Evolutionary conservation across 2,113 vertebrate genomes (phyloP).

Genomic region (Ptilorrhoa leucosticta): DNA sequence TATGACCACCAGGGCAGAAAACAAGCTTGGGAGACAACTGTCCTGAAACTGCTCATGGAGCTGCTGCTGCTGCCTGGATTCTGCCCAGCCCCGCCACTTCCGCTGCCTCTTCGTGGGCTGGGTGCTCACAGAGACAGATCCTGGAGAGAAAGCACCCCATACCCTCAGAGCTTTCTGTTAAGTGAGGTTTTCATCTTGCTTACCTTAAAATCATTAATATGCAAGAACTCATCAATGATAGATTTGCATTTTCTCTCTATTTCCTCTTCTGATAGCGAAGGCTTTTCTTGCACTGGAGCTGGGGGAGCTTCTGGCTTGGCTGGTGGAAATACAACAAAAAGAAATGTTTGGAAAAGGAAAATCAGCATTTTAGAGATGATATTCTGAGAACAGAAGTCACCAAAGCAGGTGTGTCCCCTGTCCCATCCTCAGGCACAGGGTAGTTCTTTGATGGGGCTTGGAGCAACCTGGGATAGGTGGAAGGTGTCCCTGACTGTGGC

Average conservation of each 20-base stretch:
- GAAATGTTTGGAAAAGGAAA: not conserved
- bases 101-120: not conserved
- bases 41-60: not conserved
- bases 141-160: not conserved
- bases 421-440: not conserved
- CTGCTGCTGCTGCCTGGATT: not conserved
- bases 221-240: slow-evolving; percentile 97
- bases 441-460: not conserved
- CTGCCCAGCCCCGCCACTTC: accelerated
- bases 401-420: not conserved
- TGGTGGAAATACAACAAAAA: slow-evolving; percentile 8
- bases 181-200: not conserved
- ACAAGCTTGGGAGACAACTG: not conserved
- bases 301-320: slow-evolving; percentile 79
- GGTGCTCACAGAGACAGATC: not conserved
- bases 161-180: not conserved
- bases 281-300: slow-evolving; percentile 70
- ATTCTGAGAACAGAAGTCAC: not conserved
- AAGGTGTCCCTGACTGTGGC: not conserved
- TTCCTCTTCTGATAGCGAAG: slow-evolving; percentile 83
- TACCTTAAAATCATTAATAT: slow-evolving; percentile 97
- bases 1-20: not conserved
- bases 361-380: not conserved
- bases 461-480: not conserved
- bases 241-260: slow-evolving; percentile 90